Evolutionary conservation across 2,888 invertebrate genomes (phyloP).

Genomic region (Ganaspis brasiliensis): DNA sequence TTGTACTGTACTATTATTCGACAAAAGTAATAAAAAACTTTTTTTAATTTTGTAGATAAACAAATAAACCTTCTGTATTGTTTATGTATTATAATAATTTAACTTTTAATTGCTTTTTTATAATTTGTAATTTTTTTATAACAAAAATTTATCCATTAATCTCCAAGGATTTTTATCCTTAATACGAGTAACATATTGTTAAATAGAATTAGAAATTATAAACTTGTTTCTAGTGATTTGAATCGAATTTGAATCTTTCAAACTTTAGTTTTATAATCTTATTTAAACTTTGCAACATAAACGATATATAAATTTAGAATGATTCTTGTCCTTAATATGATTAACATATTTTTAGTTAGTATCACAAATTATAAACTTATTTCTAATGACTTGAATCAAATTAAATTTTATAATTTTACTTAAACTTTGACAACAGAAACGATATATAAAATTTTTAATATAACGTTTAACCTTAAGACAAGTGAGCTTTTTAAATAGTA

Average conservation of each 20-base stretch:
- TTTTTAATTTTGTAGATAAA: neutral
- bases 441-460: neutral
- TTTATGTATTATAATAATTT: neutral
- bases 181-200: neutral
- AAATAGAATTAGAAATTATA: neutral
- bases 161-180: neutral
- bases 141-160: neutral
- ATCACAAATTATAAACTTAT: too few species aligned
- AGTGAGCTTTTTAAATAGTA: too few species aligned
- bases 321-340: too few species aligned
- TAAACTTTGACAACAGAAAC: neutral
- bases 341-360: too few species aligned
- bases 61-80: neutral
- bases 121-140: neutral
- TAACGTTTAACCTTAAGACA: too few species aligned
- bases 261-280: neutral
- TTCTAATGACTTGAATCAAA: neutral
- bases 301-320: too few species aligned
- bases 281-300: too few species aligned
- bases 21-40: too few species aligned
- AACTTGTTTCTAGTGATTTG: too few species aligned
- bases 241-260: neutral
- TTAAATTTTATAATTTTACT: neutral
- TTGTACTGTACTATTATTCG: too few species aligned
- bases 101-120: too few species aligned